Conservation (phyloP, 2,888 invertebrate genomes). For the Arenicola marina region DNA sequence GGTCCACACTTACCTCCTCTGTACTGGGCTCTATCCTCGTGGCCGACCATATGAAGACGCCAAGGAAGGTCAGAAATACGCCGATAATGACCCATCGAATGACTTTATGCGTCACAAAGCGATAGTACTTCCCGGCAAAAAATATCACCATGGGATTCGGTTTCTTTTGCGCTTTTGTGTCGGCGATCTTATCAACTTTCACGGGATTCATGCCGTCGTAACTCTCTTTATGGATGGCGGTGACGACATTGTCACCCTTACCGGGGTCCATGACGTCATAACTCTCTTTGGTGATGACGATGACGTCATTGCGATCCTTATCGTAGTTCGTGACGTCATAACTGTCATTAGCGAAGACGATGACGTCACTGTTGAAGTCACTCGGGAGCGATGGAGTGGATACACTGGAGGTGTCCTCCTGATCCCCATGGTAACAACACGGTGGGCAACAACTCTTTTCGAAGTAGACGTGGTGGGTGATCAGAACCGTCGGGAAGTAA, state of each 20-base stretch:
- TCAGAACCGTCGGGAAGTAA: slow-evolving; percentile 31
- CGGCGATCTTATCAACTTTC: not conserved
- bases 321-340: not conserved
- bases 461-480: slow-evolving; percentile 17
- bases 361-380: not conserved
- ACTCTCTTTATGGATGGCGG: not conserved
- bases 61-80: not conserved
- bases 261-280: not conserved
- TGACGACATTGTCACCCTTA: not conserved
- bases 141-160: slow-evolving; percentile 10
- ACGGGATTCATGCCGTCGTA: not conserved
- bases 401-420: not conserved
- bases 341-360: not conserved
- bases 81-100: slow-evolving; percentile 10
- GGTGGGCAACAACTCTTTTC: not conserved
- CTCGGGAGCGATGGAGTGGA: not conserved
- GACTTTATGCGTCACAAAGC: slow-evolving; percentile 17
- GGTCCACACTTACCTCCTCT: slow-evolving; percentile 10
- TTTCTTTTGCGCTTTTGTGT: slow-evolving; percentile 1
- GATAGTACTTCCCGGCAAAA: slow-evolving; percentile 18
- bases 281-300: not conserved
- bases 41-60: slow-evolving; percentile 12
- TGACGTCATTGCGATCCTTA: not conserved
- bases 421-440: no score
- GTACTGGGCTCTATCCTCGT: slow-evolving; percentile 10